Evolutionary conservation across 2,113 vertebrate genomes (phyloP).

Genomic region (Coreoperca whiteheadi): DNA sequence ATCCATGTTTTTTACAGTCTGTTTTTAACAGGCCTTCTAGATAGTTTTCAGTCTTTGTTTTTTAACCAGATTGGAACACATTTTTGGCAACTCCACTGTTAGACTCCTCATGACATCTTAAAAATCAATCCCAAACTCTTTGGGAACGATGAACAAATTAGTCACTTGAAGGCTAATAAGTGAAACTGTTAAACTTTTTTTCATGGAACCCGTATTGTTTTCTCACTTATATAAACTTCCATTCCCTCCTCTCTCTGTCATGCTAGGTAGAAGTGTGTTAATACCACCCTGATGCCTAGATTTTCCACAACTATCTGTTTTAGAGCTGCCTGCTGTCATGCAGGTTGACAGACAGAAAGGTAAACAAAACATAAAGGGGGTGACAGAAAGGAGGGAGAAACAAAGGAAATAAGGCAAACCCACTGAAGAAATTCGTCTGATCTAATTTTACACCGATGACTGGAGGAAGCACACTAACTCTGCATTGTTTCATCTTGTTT

Average conservation of each 20-base stretch:
- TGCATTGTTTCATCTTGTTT: slow-evolving; percentile 23
- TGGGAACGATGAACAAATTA: not conserved
- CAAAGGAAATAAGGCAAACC: slow-evolving; percentile 25
- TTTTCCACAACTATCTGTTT: slow-evolving; percentile 6
- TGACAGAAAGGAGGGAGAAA: slow-evolving; percentile 20
- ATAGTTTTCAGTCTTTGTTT: not conserved
- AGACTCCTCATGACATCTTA: not conserved
- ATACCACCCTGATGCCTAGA: not conserved
- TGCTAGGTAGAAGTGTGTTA: not conserved
- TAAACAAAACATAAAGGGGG: slow-evolving; percentile 1
- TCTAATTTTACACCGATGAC: slow-evolving; percentile 57
- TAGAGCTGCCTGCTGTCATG: slow-evolving; percentile 15
- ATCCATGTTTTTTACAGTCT: not conserved
- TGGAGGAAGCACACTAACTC: not conserved
- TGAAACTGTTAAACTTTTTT: not conserved
- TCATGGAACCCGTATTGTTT: not conserved
- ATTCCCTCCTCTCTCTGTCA: not conserved
- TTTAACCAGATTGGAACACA: not conserved
- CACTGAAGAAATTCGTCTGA: slow-evolving; percentile 34
- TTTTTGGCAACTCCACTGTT: not conserved
- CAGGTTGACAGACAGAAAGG: slow-evolving; percentile 14
- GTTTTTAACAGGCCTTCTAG: not conserved
- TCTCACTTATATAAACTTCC: not conserved
- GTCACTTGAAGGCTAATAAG: not conserved
- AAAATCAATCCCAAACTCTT: not conserved